Evolutionary conservation across 2,888 invertebrate genomes (phyloP), one percentile per base, ranked within the genome.

Genomic region (Phengaris alcon): DNA sequence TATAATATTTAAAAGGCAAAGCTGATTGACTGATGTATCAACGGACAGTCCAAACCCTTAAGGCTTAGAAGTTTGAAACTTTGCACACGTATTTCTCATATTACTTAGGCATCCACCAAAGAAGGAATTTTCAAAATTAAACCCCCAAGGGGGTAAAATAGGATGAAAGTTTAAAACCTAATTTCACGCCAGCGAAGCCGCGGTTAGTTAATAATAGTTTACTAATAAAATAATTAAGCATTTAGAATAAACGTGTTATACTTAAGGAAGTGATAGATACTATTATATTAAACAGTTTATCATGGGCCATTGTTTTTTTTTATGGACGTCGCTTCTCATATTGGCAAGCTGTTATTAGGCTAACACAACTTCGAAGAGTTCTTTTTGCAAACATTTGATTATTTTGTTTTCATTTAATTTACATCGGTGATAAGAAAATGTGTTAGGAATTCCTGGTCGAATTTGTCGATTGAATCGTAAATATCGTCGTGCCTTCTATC

Each of bases 381-480:
- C 22, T 72, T 72, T 72, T 72, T 52, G 72, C 72, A 72, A 69
- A 69, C 52, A 52, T 51, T 52, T 35, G 12, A 64, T 64, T 54
- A 22, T 15, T 69, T 69, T 52, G 15, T 48, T 48, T 48, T 7
- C 64, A 35, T 22, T 51, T 69, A 52, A 52, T 72, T 52, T 15
- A 72, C 35, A 48, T 68, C 76, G 78, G 85, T 86, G 78, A 88
- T 85, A 77, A 92, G 91, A 79, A 90, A 86, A 74, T 90, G 86
- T 77, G 90, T 85, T 75, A 86, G 35, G 35, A 35, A 35, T 35
- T 35, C 89, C 57, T 89, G 83, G 78, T 90, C 90, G 22, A 90
- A 84, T 81, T 87, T 85, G 5, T 84, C 84, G 55, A 88, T 64
- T 6, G 59, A 59, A 64, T 52, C 10, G 35, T 15, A 77, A 73